Evolutionary conservation across 2,797 vertebrate genomes (phyloP).

Genomic region (Muscicapa comitata): DNA sequence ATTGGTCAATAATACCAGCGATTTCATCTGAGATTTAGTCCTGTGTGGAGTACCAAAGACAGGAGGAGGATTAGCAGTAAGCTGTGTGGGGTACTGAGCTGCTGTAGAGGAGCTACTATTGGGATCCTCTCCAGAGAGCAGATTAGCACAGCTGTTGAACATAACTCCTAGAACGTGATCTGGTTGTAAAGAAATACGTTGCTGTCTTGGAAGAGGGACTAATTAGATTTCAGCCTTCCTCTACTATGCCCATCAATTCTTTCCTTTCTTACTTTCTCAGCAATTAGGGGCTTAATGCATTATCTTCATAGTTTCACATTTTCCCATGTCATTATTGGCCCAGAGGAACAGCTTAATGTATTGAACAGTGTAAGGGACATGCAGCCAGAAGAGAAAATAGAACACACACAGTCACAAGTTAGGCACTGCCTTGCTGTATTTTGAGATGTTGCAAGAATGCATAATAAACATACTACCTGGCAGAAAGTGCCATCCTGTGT

Average conservation of each 20-base stretch:
- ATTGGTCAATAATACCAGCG: not conserved
- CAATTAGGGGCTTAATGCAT: not conserved
- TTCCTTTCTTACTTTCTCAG: not conserved
- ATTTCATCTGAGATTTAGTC: not conserved
- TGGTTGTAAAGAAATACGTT: not conserved
- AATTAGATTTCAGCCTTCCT: not conserved
- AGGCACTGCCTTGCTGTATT: not conserved
- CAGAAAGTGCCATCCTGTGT: not conserved
- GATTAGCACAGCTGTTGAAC: not conserved
- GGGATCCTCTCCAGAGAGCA: not conserved
- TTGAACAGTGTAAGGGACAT: not conserved
- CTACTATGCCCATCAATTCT: not conserved
- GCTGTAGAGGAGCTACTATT: not conserved
- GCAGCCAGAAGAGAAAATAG: not conserved
- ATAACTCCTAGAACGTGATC: not conserved
- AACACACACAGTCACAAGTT: not conserved
- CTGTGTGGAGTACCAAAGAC: not conserved
- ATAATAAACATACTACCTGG: not conserved
- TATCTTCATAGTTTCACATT: not conserved
- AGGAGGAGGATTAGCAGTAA: not conserved
- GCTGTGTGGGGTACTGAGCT: not conserved
- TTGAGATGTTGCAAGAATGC: not conserved
- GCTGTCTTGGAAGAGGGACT: not conserved
- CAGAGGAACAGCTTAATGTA: not conserved
- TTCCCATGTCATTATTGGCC: not conserved